A percentile compares a stretch with the other conserved stretches of the same genome.
phyloP scores from a whole-genome alignment of 2,113 vertebrate species.

The Melanostigma gelatinosum region DNA sequence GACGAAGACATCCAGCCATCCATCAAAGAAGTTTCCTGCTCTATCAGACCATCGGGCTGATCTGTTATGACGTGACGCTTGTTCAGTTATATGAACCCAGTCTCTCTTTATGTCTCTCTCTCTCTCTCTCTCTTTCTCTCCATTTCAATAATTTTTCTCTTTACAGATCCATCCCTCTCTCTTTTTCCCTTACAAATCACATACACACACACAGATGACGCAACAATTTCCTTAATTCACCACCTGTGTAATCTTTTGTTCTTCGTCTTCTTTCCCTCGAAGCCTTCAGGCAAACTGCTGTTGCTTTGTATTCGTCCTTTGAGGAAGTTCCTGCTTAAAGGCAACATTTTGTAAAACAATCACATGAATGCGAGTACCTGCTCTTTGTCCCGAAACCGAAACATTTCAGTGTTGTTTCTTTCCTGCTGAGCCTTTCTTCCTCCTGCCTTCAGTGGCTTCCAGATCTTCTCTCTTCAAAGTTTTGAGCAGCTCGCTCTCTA shows the following conservation, averaged over 20 bases:
- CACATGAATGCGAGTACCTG: neutral
- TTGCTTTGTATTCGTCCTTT: constrained; percentile 27
- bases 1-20: constrained; percentile 55
- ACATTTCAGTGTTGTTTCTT: constrained; percentile 14
- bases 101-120: constrained; percentile 25
- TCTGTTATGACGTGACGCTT: constrained; percentile 36
- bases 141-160: constrained; percentile 27
- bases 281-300: constrained; percentile 31
- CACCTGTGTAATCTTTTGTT: constrained; percentile 37
- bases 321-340: constrained; percentile 4
- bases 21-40: constrained; percentile 60
- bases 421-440: neutral
- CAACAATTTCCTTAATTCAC: constrained; percentile 41
- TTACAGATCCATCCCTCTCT: constrained; percentile 10
- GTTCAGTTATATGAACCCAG: constrained; percentile 41
- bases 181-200: constrained; percentile 14
- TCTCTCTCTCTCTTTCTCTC: constrained; percentile 14
- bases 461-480: constrained; percentile 20
- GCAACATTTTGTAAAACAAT: constrained; percentile 28
- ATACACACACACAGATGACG: constrained; percentile 19
- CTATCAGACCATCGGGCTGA: constrained; percentile 56
- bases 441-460: constrained; percentile 9
- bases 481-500: constrained; percentile 7
- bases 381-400: neutral
- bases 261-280: neutral